These are phyloP conservation scores for Lamellibrachia columna DNA, from an alignment of 2,888 invertebrate genomes.

Conservation along the genomic window DNA sequence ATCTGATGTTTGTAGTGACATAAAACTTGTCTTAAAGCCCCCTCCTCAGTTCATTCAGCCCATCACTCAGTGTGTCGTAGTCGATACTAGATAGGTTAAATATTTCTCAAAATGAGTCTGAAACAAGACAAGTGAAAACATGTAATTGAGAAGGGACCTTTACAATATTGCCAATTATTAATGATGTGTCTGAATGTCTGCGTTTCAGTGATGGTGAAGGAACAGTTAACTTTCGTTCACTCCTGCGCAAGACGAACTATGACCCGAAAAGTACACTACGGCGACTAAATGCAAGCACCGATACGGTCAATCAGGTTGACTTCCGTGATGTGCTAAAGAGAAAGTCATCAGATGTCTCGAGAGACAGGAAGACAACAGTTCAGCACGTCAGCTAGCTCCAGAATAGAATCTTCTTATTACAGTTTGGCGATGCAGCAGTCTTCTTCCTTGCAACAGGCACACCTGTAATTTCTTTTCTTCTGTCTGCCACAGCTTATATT, in stretches of 20 bases:
- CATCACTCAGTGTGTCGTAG: too few relatives aligned
- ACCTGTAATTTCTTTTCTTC: neutral
- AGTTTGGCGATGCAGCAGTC: neutral
- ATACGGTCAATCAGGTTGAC: constrained; percentile 24
- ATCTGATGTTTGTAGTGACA: neutral
- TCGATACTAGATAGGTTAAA: too few relatives aligned
- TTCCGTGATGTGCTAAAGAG: constrained; percentile 30
- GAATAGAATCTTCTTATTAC: neutral
- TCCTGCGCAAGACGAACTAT: constrained; percentile 31
- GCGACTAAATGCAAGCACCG: neutral
- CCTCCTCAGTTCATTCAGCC: too few relatives aligned
- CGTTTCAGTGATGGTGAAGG: neutral
- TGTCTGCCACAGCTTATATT: neutral
- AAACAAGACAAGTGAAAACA: too few relatives aligned
- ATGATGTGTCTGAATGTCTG: neutral
- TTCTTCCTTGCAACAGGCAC: neutral
- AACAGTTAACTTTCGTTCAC: constrained; percentile 26
- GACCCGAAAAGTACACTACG: constrained; percentile 28
- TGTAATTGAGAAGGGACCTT: too few relatives aligned
- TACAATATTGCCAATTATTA: neutral
- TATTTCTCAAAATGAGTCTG: too few relatives aligned
- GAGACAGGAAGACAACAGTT: neutral
- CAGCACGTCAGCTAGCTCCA: neutral
- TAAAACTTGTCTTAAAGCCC: too few relatives aligned
- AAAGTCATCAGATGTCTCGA: neutral